Percentiles rank a stretch among this genome's conserved stretches.
Conservation (phyloP, 1,140 invertebrate genomes). For the Oryctes rhinoceros region DNA sequence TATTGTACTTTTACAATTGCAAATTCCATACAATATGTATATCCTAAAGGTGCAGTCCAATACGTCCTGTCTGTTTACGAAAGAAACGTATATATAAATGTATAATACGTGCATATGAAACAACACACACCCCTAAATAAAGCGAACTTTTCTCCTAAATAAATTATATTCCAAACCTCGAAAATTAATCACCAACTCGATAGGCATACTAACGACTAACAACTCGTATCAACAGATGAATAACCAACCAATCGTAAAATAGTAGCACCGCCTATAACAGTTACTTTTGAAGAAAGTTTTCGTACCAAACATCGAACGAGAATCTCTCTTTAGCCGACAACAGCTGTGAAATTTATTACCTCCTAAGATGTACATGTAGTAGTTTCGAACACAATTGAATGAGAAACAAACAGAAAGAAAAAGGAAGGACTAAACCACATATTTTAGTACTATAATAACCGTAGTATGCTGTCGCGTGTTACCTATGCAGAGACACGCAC, state of each 20-base stretch:
- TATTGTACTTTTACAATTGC: constrained; percentile 37
- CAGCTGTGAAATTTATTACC: no score
- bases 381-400: no score
- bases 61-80: constrained; percentile 18
- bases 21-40: constrained; percentile 27
- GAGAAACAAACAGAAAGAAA: no score
- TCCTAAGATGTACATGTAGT: no score
- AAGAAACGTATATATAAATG: constrained; percentile 8
- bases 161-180: constrained; percentile 19
- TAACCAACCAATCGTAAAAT: constrained; percentile 26
- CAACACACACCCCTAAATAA: constrained; percentile 24
- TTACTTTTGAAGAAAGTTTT: constrained; percentile 11
- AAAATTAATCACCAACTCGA: constrained; percentile 28
- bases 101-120: constrained; percentile 15
- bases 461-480: no score
- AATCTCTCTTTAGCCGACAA: background rate
- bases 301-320: background rate
- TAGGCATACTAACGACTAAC: constrained; percentile 30
- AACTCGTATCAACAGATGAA: constrained; percentile 29
- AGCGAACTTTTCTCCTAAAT: constrained; percentile 8
- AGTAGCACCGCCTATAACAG: constrained; percentile 38
- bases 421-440: no score
- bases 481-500: no score
- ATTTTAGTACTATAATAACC: no score
- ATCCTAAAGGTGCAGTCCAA: constrained; percentile 37